These are phyloP conservation scores for Protodeltote pygarga DNA, from an alignment of 2,888 invertebrate species.

Conservation along the genomic window DNA sequence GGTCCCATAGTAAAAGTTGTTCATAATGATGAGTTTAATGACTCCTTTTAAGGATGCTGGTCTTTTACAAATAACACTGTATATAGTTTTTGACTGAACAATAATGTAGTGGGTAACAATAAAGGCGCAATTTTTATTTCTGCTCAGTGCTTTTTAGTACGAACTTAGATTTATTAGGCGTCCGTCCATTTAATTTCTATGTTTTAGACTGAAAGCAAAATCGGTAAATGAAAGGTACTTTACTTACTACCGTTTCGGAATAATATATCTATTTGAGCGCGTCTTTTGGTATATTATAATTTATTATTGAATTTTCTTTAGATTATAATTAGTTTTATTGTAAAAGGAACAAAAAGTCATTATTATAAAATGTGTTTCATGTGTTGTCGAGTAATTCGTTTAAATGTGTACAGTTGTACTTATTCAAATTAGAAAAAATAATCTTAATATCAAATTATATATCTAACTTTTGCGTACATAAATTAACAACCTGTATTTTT, in stretches of 20 bases:
- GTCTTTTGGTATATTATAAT: conserved; percentile 5
- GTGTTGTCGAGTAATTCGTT: too few relatives aligned
- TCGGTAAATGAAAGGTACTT: conserved; percentile 14
- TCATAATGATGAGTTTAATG: too few relatives aligned
- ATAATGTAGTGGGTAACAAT: too few relatives aligned
- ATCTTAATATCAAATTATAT: too few relatives aligned
- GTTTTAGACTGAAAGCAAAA: conserved; percentile 26
- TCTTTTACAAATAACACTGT: too few relatives aligned
- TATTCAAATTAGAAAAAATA: too few relatives aligned
- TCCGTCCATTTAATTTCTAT: conserved; percentile 45
- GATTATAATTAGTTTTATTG: conserved; percentile 10
- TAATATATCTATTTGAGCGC: conserved; percentile 1
- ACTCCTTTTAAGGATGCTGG: too few relatives aligned
- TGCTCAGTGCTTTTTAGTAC: neutral
- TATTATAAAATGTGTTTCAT: conserved; percentile 10
- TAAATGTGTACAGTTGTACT: too few relatives aligned
- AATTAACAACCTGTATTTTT: too few relatives aligned
- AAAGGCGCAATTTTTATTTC: neutral
- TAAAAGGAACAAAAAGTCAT: conserved; percentile 3
- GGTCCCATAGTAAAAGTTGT: too few relatives aligned
- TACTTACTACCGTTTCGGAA: conserved; percentile 3
- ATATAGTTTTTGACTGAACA: too few relatives aligned
- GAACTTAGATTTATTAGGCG: conserved; percentile 17
- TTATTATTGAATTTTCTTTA: conserved; percentile 21
- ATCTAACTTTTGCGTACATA: too few relatives aligned